These are phyloP conservation scores for Apotomis turbidana DNA, from an alignment of 2,888 invertebrate genomes.

Conservation along the genomic window DNA sequence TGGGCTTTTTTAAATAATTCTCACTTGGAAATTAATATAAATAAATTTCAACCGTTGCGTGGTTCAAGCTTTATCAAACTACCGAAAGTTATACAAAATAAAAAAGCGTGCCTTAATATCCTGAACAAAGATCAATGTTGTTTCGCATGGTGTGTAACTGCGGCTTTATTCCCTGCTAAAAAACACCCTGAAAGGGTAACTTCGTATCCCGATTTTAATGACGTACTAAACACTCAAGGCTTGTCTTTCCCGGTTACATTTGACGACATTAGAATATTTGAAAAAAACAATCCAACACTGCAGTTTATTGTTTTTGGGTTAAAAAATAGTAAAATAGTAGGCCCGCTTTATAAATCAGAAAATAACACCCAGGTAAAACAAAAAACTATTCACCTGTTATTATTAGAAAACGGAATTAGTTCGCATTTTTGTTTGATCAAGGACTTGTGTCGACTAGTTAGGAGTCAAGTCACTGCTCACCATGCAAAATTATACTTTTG, in stretches of 20 bases:
- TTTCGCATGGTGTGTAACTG: conserved; percentile 28
- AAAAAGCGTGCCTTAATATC: conserved; percentile 21
- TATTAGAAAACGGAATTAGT: conserved; percentile 11
- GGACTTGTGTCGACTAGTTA: conserved; percentile 1
- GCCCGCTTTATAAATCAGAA: conserved; percentile 23
- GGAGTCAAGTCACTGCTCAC: conserved; percentile 1
- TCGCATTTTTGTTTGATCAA: conserved; percentile 9
- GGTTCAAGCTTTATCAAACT: conserved; percentile 26
- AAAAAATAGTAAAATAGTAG: conserved; percentile 18
- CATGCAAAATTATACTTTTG: conserved; percentile 14
- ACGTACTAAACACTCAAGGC: conserved; percentile 20
- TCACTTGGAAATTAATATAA: conserved; percentile 33
- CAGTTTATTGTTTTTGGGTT: conserved; percentile 22
- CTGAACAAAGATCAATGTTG: conserved; percentile 22
- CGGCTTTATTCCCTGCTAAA: conserved; percentile 26
- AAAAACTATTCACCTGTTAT: conserved; percentile 17
- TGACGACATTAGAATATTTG: conserved; percentile 19
- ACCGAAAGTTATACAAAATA: conserved; percentile 20
- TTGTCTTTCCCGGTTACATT: conserved; percentile 28
- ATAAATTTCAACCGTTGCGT: conserved; percentile 24
- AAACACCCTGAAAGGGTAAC: conserved; percentile 21
- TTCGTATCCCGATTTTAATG: conserved; percentile 24
- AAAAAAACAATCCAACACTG: conserved; percentile 27
- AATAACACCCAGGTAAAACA: neutral
- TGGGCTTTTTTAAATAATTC: conserved; percentile 28